Base-by-base conservation (phyloP, 92 coral and sea anemone genomes). In the Epizoanthus illoricatus region DNA sequence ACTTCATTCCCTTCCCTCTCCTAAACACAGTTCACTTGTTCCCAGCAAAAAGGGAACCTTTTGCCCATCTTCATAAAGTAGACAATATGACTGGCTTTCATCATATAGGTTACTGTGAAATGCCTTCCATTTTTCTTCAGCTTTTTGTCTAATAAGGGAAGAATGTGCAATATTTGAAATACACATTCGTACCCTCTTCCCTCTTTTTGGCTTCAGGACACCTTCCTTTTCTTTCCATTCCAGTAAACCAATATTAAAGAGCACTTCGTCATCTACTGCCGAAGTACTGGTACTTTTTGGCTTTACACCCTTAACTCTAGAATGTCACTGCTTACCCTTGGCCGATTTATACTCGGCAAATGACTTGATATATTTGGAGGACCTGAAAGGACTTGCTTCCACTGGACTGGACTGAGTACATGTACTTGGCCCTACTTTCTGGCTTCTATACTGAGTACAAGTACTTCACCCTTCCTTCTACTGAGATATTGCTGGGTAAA, bases 111-210 rank as follows among this genome's bases (percentile, higher is more conserved):
- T 73, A 63, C 88, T 86, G 63, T 86, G 49, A 74, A 56, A 86
- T 11, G 81, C 75, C 49, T 84, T 86, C 92, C 92, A 89, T 74
- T 80, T 89, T 59, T 89, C 82, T 42, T 59, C 68, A 65, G 89
- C 88, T 54, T 89, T 78, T 65, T 16, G 69, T 71, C 75, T 60
- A 18, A 89, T 59, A 7, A 74, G 65, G 40, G 63, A 39, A 60
- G 76, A 90, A 15, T 43, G 23, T 28, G 80, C 59, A 12, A 28
- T 16, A 55, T 36, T 28, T 40, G 87, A 55, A 36, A 68, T 66
- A 54, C 69, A 55, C 12, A 90, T 66, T 28, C 82, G 60, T 33
- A 86, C 66, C 79, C 66, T 90, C 68, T 90, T 90, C 10, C 92
- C 92, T 74, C 88, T 39, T 70, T 71, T 83, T 66, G 90, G 71